phyloP scores from a whole-genome alignment of 2,113 vertebrate species.

The Ochotona curzoniae region DNA sequence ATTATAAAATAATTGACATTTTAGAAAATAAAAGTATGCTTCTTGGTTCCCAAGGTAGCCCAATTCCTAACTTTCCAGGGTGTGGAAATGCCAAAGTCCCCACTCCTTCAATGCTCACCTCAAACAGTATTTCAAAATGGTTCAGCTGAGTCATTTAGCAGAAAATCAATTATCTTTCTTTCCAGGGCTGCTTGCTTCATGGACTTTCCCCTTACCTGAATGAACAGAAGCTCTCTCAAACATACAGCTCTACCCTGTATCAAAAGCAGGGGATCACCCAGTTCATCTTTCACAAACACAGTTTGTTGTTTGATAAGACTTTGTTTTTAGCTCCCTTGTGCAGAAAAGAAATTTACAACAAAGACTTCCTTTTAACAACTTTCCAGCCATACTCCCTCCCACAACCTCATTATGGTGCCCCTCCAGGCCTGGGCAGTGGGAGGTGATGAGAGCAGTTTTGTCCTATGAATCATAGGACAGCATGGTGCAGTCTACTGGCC shows the following conservation, averaged over 20 bases:
- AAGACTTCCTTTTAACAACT: conserved; percentile 54
- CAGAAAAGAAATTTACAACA: conserved; percentile 17
- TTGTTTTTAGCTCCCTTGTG: neutral
- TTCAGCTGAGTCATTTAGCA: conserved; percentile 27
- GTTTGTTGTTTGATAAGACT: neutral
- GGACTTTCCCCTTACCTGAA: neutral
- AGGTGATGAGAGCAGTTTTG: neutral
- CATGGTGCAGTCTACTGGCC: neutral
- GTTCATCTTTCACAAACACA: conserved; percentile 8
- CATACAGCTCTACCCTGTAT: neutral
- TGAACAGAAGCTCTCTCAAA: conserved; percentile 17
- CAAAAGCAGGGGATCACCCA: neutral
- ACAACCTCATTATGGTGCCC: neutral
- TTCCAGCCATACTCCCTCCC: neutral
- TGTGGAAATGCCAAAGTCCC: neutral
- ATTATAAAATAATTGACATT: conserved; percentile 56
- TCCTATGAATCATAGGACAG: conserved; percentile 53
- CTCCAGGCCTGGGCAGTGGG: neutral
- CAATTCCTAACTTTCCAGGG: conserved; percentile 8
- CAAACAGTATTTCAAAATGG: conserved; percentile 51
- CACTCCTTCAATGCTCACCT: conserved; percentile 37
- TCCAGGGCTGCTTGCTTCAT: neutral
- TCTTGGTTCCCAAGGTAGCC: conserved; percentile 30
- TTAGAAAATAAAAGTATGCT: conserved; percentile 39
- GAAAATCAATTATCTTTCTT: conserved; percentile 37